phyloP scores from a whole-genome alignment of 1,140 invertebrate genomes.

The Panagrolaimus sp. region DNA sequence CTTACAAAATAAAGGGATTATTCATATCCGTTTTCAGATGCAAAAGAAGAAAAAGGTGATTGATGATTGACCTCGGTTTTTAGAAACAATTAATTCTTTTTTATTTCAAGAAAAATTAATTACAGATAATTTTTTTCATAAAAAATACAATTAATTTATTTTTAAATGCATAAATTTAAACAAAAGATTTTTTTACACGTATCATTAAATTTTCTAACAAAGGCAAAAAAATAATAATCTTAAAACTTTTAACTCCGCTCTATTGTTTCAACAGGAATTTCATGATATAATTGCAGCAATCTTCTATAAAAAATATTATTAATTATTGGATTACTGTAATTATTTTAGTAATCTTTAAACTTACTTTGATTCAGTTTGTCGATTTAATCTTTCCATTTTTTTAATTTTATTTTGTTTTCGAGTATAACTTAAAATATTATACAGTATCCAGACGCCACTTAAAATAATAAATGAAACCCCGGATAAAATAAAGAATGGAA shows the following conservation, averaged over 20 bases:
- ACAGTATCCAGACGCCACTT: conserved; percentile 15
- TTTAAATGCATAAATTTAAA: neutral
- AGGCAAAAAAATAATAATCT: too few species aligned
- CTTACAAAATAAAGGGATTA: too few species aligned
- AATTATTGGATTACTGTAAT: neutral
- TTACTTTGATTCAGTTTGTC: neutral
- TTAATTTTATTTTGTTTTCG: conserved; percentile 10
- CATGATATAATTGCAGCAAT: neutral
- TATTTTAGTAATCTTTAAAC: neutral
- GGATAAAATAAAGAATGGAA: conserved; percentile 11
- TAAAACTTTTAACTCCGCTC: too few species aligned
- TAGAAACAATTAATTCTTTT: too few species aligned
- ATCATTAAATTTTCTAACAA: too few species aligned
- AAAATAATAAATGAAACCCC: conserved; percentile 1
- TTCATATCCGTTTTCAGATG: too few species aligned
- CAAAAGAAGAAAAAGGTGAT: too few species aligned
- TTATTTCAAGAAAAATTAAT: too few species aligned
- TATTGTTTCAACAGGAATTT: neutral
- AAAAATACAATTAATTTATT: neutral
- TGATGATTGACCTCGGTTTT: too few species aligned
- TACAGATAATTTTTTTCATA: neutral
- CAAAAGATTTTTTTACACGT: too few species aligned
- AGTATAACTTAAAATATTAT: conserved; percentile 2
- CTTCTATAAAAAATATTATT: neutral
- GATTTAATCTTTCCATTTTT: conserved; percentile 10